Evolutionary conservation across 2,113 vertebrate genomes (phyloP).

Genomic region (Prolemur simus): DNA sequence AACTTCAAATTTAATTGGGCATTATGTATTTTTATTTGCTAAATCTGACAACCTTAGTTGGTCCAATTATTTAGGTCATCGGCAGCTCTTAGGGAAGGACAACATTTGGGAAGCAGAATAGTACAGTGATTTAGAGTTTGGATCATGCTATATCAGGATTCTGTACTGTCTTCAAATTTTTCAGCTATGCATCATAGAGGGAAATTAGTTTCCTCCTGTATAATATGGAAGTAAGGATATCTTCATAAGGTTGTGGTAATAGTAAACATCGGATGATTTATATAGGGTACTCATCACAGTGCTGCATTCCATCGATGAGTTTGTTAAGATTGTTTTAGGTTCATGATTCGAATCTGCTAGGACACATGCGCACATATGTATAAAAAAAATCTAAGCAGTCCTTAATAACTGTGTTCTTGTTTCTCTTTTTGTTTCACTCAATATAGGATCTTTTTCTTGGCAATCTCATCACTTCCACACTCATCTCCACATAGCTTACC

Average conservation of each 20-base stretch:
- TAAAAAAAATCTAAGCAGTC: background rate
- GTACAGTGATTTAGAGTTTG: background rate
- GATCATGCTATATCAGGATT: background rate
- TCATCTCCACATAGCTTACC: background rate
- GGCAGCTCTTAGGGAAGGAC: background rate
- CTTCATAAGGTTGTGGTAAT: background rate
- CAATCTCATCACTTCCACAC: background rate
- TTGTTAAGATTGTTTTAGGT: background rate
- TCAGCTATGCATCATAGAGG: background rate
- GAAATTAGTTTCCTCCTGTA: background rate
- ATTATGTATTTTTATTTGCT: background rate
- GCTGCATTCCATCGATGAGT: background rate
- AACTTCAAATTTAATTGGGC: background rate
- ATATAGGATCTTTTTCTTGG: background rate
- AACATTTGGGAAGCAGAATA: background rate
- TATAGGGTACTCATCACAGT: background rate
- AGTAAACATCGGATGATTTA: background rate
- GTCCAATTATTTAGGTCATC: background rate
- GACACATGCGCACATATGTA: background rate
- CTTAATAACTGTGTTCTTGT: background rate
- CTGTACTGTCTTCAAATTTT: background rate
- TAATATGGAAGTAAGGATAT: background rate
- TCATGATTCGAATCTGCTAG: background rate
- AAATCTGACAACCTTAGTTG: background rate
- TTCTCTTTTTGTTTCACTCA: background rate